phyloP scores from a whole-genome alignment of 2,113 vertebrate genomes.

The Oncorhynchus gorbuscha region DNA sequence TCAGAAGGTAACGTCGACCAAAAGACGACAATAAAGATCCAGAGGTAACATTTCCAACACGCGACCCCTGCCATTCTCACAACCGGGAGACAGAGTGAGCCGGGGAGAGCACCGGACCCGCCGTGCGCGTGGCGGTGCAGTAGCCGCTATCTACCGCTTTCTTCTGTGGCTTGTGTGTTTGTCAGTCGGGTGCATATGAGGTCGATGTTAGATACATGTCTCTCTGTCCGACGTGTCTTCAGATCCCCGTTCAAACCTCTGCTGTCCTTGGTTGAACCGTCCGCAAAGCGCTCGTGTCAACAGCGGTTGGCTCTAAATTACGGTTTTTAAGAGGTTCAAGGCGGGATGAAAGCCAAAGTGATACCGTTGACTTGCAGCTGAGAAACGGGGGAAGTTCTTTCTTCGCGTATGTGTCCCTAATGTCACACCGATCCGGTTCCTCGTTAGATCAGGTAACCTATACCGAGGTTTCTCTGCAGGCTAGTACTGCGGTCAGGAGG shows the following conservation, averaged over 20 bases:
- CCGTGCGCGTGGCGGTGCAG: conserved; percentile 37
- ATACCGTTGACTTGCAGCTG: conserved; percentile 67
- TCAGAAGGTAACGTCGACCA: conserved; percentile 61
- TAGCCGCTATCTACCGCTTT: conserved; percentile 50
- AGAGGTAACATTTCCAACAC: conserved; percentile 76
- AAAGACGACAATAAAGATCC: conserved; percentile 74
- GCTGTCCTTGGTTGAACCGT: conserved; percentile 67
- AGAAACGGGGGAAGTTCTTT: conserved; percentile 23
- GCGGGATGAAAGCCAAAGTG: conserved; percentile 35
- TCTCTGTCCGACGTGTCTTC: conserved; percentile 47
- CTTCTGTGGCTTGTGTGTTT: conserved; percentile 53
- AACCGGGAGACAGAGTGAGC: conserved; percentile 32
- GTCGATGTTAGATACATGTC: conserved; percentile 72
- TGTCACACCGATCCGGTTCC: background rate
- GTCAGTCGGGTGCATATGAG: conserved; percentile 73
- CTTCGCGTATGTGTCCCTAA: background rate
- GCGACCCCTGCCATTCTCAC: conserved; percentile 71
- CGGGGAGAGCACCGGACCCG: conserved; percentile 41
- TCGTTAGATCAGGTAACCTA: background rate
- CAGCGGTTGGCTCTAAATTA: too few relatives aligned
- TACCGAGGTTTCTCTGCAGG: background rate
- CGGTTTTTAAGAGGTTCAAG: background rate
- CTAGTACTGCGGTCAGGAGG: conserved; percentile 25
- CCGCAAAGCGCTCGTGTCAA: conserved; percentile 21
- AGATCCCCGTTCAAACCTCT: conserved; percentile 9